Conservation (phyloP, 2,888 invertebrate species). For the Baronia brevicornis region DNA sequence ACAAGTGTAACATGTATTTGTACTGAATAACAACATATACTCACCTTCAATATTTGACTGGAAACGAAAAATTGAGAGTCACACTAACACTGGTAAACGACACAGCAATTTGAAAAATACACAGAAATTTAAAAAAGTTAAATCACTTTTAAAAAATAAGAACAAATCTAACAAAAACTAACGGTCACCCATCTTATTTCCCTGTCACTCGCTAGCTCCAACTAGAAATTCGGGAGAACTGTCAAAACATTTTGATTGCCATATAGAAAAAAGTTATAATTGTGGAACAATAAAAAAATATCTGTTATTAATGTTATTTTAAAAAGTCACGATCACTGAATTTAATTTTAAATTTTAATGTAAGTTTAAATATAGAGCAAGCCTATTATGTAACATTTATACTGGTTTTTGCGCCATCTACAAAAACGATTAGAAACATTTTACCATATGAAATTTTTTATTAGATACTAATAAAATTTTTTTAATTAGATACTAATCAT, state of each 20-base stretch:
- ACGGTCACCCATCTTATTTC: conserved; percentile 55
- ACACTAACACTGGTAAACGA: conserved; percentile 36
- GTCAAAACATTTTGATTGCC: conserved; percentile 24
- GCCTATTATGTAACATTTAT: too few relatives aligned
- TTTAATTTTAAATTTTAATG: too few relatives aligned
- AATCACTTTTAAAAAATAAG: conserved; percentile 38
- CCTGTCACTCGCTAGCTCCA: conserved; percentile 26
- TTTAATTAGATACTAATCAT: too few relatives aligned
- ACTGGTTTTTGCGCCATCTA: too few relatives aligned
- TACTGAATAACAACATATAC: conserved; percentile 34
- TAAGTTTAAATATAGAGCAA: too few relatives aligned
- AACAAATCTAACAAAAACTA: conserved; percentile 28
- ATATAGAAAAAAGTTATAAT: too few relatives aligned
- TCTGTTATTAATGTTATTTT: too few relatives aligned
- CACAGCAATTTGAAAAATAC: conserved; percentile 24
- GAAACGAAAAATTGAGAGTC: conserved; percentile 30
- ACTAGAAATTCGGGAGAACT: conserved; percentile 5
- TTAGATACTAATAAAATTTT: too few relatives aligned
- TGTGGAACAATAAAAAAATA: too few relatives aligned
- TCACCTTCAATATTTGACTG: conserved; percentile 38
- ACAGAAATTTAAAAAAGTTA: conserved; percentile 27
- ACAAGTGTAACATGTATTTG: conserved; percentile 34
- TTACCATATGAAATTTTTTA: too few relatives aligned
- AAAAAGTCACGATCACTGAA: too few relatives aligned
- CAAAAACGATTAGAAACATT: too few relatives aligned